These are phyloP conservation scores for Epizoanthus rinbou DNA, from an alignment of 92 coral and sea anemone species.

Conservation along the genomic window DNA sequence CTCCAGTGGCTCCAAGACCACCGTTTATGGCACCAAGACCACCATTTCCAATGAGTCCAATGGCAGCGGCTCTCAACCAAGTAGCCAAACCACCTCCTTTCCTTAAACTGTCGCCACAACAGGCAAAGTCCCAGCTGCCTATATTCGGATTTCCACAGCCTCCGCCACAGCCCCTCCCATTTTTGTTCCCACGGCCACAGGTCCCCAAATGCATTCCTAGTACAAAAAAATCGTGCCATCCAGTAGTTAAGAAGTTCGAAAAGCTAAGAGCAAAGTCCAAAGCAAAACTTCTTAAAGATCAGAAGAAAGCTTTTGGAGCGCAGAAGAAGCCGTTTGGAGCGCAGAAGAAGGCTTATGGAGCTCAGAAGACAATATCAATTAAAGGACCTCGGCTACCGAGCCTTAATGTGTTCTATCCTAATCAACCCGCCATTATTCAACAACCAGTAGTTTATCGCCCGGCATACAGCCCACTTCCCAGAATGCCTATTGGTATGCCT, in stretches of 20 bases:
- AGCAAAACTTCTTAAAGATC: slow-evolving; percentile 18
- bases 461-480: background rate
- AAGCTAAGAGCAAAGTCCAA: slow-evolving; percentile 24
- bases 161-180: slow-evolving; percentile 16
- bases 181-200: slow-evolving; percentile 28
- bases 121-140: slow-evolving; percentile 17
- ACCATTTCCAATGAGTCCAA: background rate
- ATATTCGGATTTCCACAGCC: background rate
- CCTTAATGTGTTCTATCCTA: slow-evolving; percentile 27
- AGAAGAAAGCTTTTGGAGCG: slow-evolving; percentile 4
- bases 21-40: slow-evolving; percentile 15
- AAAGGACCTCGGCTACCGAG: background rate
- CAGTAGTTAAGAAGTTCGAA: slow-evolving; percentile 35
- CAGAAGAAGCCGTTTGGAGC: background rate
- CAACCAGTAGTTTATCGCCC: slow-evolving; percentile 34
- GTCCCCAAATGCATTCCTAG: slow-evolving; percentile 40
- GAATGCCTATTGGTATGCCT: background rate
- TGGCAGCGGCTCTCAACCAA: slow-evolving; percentile 15
- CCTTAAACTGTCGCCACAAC: slow-evolving; percentile 26
- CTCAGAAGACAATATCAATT: background rate
- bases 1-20: background rate
- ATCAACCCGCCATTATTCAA: slow-evolving; percentile 24
- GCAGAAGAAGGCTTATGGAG: slow-evolving; percentile 3
- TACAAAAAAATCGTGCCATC: slow-evolving; percentile 36
- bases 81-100: slow-evolving; percentile 32